Evolutionary conservation across 1,140 invertebrate genomes (phyloP), one percentile per base, ranked within the genome.

Genomic region (Popillia japonica): DNA sequence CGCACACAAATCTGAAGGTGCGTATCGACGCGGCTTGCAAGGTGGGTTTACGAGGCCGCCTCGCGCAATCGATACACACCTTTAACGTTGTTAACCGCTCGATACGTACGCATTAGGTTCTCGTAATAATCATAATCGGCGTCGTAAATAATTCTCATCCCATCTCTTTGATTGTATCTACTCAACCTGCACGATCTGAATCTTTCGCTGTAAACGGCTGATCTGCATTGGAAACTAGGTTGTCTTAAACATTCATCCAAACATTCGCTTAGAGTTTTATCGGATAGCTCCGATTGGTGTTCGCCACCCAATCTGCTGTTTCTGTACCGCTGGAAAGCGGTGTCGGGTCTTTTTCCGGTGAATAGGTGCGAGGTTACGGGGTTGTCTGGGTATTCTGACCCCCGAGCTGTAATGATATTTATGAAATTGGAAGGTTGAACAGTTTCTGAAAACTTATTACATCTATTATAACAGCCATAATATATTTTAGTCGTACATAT

Each of bases 71-170:
- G n/a, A n/a, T n/a, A n/a, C 44, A 48, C 1, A 48, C 8, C 44
- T 48, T 17, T 48, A 17, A 48, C n/a, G 1, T 1, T 34, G n/a
- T 34, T 34, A 4, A 34, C 4, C 27, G 4, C 4, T 34, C 27
- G 27, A 34, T 83, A 94, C 94, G 92, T 90, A 96, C 95, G 93
- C 93, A 95, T 95, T 23, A 96, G 89, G 88, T 95, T 96, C 87
- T 97, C 95, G 84, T 96, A 97, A 85, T 96, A 96, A 88, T 96
- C 95, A 86, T 95, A 96, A 86, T 96, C 94, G 0, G 94, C 93
- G 86, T 97, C 95, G 83, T 96, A 96, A 77, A 96, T 93, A 75
- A 96, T 92, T 78, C 94, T 89, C 89, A 95, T 94, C n/a, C 94
- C 94, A 83, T 96, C 95, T 77, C 93, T 91, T 86, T 95, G 94